Evolutionary conservation across 2,797 vertebrate genomes (phyloP).

Genomic region (Heterohyrax brucei): DNA sequence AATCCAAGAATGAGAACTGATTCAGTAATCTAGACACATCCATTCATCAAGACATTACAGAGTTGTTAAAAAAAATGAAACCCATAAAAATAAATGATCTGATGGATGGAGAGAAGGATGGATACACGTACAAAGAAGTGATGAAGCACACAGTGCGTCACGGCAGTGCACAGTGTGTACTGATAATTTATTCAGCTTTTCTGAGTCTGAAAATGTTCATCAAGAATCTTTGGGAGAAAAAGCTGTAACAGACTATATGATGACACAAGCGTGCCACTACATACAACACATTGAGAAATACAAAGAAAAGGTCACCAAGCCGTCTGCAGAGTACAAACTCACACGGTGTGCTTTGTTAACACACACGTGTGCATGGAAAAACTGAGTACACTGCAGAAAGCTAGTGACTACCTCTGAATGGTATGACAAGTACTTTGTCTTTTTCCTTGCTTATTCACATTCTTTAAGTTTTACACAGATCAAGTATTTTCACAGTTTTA

Average conservation of each 20-base stretch:
- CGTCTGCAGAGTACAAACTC: background rate
- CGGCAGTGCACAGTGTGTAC: background rate
- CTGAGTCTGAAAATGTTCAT: background rate
- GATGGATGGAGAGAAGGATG: background rate
- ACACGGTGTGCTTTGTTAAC: background rate
- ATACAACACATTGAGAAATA: background rate
- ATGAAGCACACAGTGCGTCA: background rate
- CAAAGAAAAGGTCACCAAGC: background rate
- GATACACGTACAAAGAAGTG: background rate
- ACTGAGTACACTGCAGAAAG: background rate
- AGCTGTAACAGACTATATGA: background rate
- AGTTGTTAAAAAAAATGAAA: background rate
- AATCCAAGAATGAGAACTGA: background rate
- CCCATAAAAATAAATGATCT: background rate
- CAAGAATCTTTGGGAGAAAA: background rate
- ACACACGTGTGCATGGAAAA: background rate
- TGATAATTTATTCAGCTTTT: background rate
- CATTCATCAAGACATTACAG: background rate
- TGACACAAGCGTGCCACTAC: background rate
- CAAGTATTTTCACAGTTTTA: background rate
- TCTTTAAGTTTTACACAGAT: background rate
- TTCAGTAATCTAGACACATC: background rate
- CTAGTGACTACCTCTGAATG: background rate
- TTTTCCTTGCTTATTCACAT: too few relatives aligned
- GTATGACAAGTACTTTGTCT: background rate